Conservation (phyloP, 1,140 invertebrate genomes). For the Temnothorax nylanderi region DNA sequence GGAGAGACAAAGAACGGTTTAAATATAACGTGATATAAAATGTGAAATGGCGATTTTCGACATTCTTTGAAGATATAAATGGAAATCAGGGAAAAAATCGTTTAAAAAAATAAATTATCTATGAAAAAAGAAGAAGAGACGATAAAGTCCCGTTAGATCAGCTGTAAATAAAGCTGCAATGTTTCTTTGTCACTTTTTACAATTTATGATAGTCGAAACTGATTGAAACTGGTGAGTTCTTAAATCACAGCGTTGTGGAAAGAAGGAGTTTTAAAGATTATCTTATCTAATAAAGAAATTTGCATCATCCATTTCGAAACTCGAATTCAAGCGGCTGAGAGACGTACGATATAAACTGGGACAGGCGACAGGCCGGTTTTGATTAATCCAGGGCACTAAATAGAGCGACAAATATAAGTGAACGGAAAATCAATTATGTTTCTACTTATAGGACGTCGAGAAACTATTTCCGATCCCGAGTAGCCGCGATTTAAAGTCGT, state of each 20-base stretch:
- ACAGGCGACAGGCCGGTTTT: not conserved
- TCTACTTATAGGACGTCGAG: not conserved
- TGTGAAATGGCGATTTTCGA: not conserved
- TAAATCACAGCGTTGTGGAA: too few relatives aligned
- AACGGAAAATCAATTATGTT: not conserved
- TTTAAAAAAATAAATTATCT: not conserved
- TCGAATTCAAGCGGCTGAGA: not conserved
- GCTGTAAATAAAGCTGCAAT: not conserved
- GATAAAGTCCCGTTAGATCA: not conserved
- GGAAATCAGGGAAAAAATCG: not conserved
- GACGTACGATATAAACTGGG: not conserved
- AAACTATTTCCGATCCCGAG: not conserved
- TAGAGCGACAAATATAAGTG: not conserved
- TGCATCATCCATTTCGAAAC: not conserved
- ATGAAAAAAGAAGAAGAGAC: not conserved
- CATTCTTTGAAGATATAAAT: not conserved
- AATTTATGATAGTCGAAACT: not conserved
- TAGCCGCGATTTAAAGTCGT: not conserved
- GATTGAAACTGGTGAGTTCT: not conserved
- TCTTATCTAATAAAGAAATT: not conserved
- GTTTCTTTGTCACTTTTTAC: not conserved
- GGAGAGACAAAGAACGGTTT: too few relatives aligned
- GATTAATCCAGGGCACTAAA: constrained; percentile 1
- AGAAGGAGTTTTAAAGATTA: not conserved
- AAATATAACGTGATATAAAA: not conserved